Evolutionary conservation across 2,888 invertebrate genomes (phyloP), one percentile per base, ranked within the genome.

Genomic region (Penaeus monodon): DNA sequence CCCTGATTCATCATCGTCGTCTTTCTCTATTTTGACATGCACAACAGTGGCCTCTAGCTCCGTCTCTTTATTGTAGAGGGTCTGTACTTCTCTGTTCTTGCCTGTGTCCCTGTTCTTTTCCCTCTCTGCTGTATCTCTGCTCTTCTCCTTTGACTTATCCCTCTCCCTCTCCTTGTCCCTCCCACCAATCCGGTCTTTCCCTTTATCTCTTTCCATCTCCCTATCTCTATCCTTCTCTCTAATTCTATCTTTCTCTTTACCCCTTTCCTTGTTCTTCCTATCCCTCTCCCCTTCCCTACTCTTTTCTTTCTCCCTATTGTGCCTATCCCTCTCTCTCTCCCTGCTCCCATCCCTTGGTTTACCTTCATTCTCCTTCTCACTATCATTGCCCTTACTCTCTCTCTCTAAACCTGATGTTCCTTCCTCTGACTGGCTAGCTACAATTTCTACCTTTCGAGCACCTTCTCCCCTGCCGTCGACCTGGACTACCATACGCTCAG

Each of bases 401-500:
- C 64, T 57, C 49, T 66, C 63, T 24, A 27, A 64, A 27, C 38
- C 64, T 17, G 44, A 83, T 63, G 74, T 80, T 7, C 70, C 27
- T 22, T 64, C 74, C 70, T 76, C 86, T 29, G 74, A 63, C 78
- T 82, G 86, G 64, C 78, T 66, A 17, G 81, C 86, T 29, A 84
- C 84, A 73, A 87, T 87, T 63, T 84, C 87, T 6, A 87, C 87
- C 84, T 87, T 83, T 33, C 87, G 76, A 33, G 64, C 87, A 24
- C 87, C 83, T 38, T 73, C 80, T 66, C 86, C 86, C 57, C 86
- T 38, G 82, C 86, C 86, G 78, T 86, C 86, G 63, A 86, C 86
- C 86, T 86, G 86, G 33, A 86, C 86, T 76, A 86, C 86, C 81
- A 86, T 77, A 86, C 86, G 86, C 77, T 81, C 87, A 70, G 82